phyloP scores from a whole-genome alignment of 2,113 vertebrate species.

The Kryptolebias marmoratus region DNA sequence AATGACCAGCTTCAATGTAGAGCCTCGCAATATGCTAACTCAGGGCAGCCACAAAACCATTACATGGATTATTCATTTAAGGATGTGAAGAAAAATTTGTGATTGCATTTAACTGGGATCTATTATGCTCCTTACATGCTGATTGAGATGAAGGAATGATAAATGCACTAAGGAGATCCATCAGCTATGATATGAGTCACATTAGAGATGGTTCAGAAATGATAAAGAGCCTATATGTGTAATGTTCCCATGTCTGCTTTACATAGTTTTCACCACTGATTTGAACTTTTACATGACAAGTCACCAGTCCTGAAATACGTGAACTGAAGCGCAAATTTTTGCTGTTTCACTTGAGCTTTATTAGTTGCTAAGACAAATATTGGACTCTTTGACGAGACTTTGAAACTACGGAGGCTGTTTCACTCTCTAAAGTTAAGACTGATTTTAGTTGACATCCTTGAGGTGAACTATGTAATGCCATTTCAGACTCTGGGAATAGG shows the following conservation, averaged over 20 bases:
- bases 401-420: not conserved
- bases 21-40: too few relatives aligned
- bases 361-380: not conserved
- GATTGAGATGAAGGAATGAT: not conserved
- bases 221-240: not conserved
- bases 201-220: not conserved
- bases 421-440: too few relatives aligned
- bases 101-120: too few relatives aligned
- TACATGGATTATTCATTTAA: too few relatives aligned
- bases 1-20: too few relatives aligned
- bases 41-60: too few relatives aligned
- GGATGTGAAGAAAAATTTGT: not conserved
- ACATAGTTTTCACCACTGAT: not conserved
- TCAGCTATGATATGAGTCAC: not conserved
- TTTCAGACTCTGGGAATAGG: constrained; percentile 37
- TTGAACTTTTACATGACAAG: not conserved
- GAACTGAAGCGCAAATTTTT: too few relatives aligned
- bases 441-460: not conserved
- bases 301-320: not conserved
- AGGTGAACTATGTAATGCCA: constrained; percentile 21
- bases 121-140: not conserved
- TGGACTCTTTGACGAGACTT: too few relatives aligned
- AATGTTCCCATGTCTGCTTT: not conserved
- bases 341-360: not conserved
- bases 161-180: not conserved